A percentile compares a stretch with the other conserved stretches of the same genome.
Evolutionary conservation across 2,888 invertebrate genomes (phyloP).

Genomic region (Lycaena phlaeas): DNA sequence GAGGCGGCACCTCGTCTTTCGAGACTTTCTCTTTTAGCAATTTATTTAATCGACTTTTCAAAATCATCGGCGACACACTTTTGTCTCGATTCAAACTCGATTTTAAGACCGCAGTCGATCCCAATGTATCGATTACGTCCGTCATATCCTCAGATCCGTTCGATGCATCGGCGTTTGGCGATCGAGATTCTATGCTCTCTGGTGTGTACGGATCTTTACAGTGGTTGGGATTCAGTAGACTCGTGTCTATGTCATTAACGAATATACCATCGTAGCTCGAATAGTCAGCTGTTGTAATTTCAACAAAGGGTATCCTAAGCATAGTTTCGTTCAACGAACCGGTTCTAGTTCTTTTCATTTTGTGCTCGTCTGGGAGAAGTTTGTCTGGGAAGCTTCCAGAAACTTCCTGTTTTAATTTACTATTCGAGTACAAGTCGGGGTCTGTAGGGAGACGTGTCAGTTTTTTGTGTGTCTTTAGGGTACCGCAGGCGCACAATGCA

Average conservation of each 20-base stretch:
- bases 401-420: constrained; percentile 23
- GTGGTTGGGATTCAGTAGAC: constrained; percentile 45
- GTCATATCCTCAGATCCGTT: constrained; percentile 38
- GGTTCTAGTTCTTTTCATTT: constrained; percentile 36
- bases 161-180: constrained; percentile 72
- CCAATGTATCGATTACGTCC: constrained; percentile 40
- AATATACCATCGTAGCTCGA: constrained; percentile 52
- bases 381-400: constrained; percentile 27
- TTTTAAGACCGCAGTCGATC: constrained; percentile 30
- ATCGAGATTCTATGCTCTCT: constrained; percentile 85
- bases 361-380: constrained; percentile 27
- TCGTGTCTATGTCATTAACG: constrained; percentile 69
- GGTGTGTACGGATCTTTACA: constrained; percentile 84
- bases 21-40: constrained; percentile 36
- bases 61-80: constrained; percentile 75
- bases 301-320: constrained; percentile 54
- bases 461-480: constrained; percentile 26
- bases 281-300: constrained; percentile 66
- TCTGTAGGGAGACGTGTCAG: constrained; percentile 35
- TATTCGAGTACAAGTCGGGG: constrained; percentile 37
- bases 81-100: constrained; percentile 37
- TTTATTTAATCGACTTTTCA: constrained; percentile 75
- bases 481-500: constrained; percentile 40
- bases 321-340: constrained; percentile 49
- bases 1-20: constrained; percentile 29